Base-by-base conservation (phyloP, 1,140 invertebrate genomes). In the Apis laboriosa region DNA sequence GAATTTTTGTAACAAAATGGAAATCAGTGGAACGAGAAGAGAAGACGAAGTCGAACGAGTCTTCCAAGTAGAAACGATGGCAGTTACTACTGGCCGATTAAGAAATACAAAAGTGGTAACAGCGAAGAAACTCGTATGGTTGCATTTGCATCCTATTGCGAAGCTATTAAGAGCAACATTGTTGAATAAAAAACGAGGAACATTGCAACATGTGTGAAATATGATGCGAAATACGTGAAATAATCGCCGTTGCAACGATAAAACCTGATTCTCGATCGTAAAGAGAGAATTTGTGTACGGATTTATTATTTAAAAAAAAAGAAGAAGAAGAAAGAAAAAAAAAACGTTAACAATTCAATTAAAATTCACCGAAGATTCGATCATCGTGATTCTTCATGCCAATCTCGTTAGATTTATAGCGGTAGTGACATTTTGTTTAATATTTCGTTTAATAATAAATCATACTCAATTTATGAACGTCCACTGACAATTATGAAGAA, bases 141-240 rank as follows among this genome's bases (percentile, higher is more conserved):
- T 80, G 79, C 85, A 87, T 84, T 84, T 87, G 84, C 84, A n/a
- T 72, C 64, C 53, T 83, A 84, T 87, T 76, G 64, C 84, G 56
- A 63, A 17, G 13, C 83, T 75, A 85, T 87, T 86, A 87, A 80
- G 83, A 83, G 74, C 64, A 83, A 75, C 51, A 64, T 34, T 70
- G 64, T 19, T n/a, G 60, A 60, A 78, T 60, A 71, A 76, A 76
- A 58, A 55, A 71, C 64, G 71, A 79, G 55, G 34, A 43, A 43
- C 34, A 82, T 77, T 49, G 58, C 71, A 55, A 73, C 77, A 82
- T 64, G 70, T 73, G 49, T 76, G 60, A 81, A 77, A 43, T 83
- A 49, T 77, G 77, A 53, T 72, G 73, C 77, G 77, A 86, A 73
- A 81, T 84, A 80, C 34, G 80, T 17, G 76, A 84, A 68, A 79